Conservation (phyloP, 2,888 invertebrate genomes). For the Campoletis raptor region DNA sequence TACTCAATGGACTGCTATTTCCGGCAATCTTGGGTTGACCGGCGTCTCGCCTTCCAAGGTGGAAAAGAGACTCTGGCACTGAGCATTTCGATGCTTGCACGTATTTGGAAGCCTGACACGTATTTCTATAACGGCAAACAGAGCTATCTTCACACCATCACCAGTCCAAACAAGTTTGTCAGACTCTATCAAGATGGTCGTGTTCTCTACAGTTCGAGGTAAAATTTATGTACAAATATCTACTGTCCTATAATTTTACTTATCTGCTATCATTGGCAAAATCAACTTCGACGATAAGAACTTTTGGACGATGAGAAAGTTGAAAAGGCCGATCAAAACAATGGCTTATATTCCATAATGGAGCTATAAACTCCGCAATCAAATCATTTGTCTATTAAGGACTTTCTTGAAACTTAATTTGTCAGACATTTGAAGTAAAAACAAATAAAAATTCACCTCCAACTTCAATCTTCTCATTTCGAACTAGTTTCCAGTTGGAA, state of each 20-base stretch:
- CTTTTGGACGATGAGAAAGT: not conserved
- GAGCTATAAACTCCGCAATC: not conserved
- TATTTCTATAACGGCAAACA: slow-evolving; percentile 94
- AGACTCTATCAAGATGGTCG: slow-evolving; percentile 91
- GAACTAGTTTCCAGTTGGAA: not conserved
- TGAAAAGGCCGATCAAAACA: not conserved
- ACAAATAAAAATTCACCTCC: not conserved
- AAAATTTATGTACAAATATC: slow-evolving; percentile 72
- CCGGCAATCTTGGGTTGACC: slow-evolving; percentile 94
- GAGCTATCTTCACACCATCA: slow-evolving; percentile 93
- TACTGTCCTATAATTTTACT: not conserved
- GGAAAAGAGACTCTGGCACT: slow-evolving; percentile 90
- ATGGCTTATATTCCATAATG: not conserved
- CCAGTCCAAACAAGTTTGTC: slow-evolving; percentile 94
- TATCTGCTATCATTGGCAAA: not conserved
- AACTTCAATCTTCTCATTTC: not conserved
- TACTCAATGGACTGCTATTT: slow-evolving; percentile 96
- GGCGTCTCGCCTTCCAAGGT: slow-evolving; percentile 89
- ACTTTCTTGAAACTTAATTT: not conserved
- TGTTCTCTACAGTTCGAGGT: slow-evolving; percentile 92
- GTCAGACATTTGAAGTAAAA: not conserved
- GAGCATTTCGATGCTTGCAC: slow-evolving; percentile 92
- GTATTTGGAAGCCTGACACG: slow-evolving; percentile 95
- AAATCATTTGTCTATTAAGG: not conserved
- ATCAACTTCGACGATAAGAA: not conserved